phyloP scores from a whole-genome alignment of 2,888 invertebrate genomes.

The Brachynemurus nebulosus region DNA sequence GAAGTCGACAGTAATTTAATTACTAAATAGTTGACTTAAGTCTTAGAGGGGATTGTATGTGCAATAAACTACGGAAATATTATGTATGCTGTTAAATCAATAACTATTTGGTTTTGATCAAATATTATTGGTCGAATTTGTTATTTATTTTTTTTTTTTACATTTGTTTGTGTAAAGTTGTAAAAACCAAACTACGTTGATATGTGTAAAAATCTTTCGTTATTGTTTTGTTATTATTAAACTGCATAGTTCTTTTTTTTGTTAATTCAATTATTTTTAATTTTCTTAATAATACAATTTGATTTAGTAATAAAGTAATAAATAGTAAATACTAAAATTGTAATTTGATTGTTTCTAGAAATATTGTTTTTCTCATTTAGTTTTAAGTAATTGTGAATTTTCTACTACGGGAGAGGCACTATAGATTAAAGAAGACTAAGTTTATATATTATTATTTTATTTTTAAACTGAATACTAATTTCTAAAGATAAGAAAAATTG shows the following conservation, averaged over 20 bases:
- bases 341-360: not conserved
- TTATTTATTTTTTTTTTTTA: too few relatives aligned
- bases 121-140: too few relatives aligned
- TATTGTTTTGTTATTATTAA: not conserved
- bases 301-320: not conserved
- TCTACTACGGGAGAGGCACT: slow-evolving; percentile 10
- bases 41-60: too few relatives aligned
- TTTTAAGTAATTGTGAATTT: slow-evolving; percentile 3
- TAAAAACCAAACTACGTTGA: not conserved
- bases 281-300: not conserved
- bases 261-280: not conserved
- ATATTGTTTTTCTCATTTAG: slow-evolving; percentile 3
- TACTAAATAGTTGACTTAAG: too few relatives aligned
- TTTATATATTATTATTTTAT: not conserved
- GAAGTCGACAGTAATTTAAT: too few relatives aligned
- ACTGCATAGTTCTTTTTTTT: not conserved
- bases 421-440: slow-evolving; percentile 10
- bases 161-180: not conserved
- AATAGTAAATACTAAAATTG: not conserved
- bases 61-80: too few relatives aligned
- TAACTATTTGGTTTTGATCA: too few relatives aligned
- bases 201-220: not conserved
- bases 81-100: too few relatives aligned
- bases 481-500: not conserved
- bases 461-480: not conserved